Percentiles rank a stretch among this genome's conserved stretches.
phyloP scores from a whole-genome alignment of 2,888 invertebrate genomes.

The Amphipyra berbera region DNA sequence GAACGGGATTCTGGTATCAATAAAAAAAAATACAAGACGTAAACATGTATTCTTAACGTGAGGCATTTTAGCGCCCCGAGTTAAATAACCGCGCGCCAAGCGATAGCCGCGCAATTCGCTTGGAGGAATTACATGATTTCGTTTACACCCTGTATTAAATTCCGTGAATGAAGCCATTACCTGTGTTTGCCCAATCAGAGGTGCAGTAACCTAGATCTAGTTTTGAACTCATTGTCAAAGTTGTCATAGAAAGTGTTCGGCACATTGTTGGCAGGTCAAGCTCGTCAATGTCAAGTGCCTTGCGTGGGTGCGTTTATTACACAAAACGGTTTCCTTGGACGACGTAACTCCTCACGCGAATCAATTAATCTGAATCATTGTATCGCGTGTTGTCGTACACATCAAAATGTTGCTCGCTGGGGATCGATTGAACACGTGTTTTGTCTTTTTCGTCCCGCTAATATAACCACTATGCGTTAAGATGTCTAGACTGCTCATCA shows the following conservation, averaged over 20 bases:
- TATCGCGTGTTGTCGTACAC: constrained; percentile 70
- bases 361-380: constrained; percentile 77
- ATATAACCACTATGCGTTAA: constrained; percentile 11
- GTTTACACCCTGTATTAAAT: not conserved
- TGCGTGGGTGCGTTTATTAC: constrained; percentile 73
- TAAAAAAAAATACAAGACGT: no score
- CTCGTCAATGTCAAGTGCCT: constrained; percentile 69
- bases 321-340: constrained; percentile 66
- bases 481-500: constrained; percentile 55
- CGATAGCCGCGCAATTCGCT: no score
- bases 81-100: no score
- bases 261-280: constrained; percentile 15
- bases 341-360: constrained; percentile 68
- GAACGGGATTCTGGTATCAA: no score
- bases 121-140: no score
- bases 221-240: constrained; percentile 28
- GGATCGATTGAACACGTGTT: constrained; percentile 63
- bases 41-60: no score
- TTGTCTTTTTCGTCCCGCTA: constrained; percentile 46
- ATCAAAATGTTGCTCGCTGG: constrained; percentile 62
- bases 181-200: constrained; percentile 13
- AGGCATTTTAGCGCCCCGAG: no score
- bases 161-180: constrained; percentile 8
- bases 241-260: constrained; percentile 28
- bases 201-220: constrained; percentile 18